phyloP scores from a whole-genome alignment of 2,888 invertebrate species.

The Noctua comes region DNA sequence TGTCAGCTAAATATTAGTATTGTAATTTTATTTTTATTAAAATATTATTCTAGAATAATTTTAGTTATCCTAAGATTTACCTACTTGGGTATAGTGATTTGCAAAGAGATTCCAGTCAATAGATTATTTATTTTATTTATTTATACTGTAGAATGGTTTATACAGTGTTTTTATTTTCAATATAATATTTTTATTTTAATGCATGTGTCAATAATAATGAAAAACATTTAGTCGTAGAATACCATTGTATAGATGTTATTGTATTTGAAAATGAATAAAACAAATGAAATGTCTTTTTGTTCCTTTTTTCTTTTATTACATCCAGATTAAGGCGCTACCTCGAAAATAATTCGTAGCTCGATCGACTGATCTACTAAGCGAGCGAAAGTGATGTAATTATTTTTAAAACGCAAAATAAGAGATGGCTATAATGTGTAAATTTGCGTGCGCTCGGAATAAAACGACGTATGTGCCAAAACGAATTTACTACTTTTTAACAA shows the following conservation, averaged over 20 bases:
- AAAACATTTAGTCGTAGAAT: conserved; percentile 87
- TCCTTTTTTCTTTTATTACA: conserved; percentile 3
- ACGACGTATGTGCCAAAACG: too few relatives aligned
- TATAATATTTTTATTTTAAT: conserved; percentile 75
- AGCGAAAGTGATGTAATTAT: too few relatives aligned
- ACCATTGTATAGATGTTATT: conserved; percentile 91
- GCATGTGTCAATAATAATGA: conserved; percentile 86
- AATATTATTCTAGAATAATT: conserved; percentile 51
- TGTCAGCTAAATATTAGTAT: conserved; percentile 40
- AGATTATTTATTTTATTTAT: conserved; percentile 69
- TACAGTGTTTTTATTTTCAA: conserved; percentile 54
- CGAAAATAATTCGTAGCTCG: too few relatives aligned
- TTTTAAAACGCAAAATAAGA: too few relatives aligned
- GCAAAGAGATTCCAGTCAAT: conserved; percentile 71
- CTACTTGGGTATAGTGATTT: conserved; percentile 71
- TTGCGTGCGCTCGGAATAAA: too few relatives aligned
- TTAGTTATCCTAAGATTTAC: conserved; percentile 45
- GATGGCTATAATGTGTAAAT: too few relatives aligned
- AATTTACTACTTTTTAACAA: too few relatives aligned
- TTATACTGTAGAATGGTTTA: conserved; percentile 65
- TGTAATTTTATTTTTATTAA: conserved; percentile 36
- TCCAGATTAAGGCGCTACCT: not conserved
- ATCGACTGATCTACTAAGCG: too few relatives aligned
- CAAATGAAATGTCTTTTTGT: conserved; percentile 72
- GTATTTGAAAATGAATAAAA: conserved; percentile 90